phyloP scores from a whole-genome alignment of 64 coral and sea anemone species.

The Pocillopora damicornis region DNA sequence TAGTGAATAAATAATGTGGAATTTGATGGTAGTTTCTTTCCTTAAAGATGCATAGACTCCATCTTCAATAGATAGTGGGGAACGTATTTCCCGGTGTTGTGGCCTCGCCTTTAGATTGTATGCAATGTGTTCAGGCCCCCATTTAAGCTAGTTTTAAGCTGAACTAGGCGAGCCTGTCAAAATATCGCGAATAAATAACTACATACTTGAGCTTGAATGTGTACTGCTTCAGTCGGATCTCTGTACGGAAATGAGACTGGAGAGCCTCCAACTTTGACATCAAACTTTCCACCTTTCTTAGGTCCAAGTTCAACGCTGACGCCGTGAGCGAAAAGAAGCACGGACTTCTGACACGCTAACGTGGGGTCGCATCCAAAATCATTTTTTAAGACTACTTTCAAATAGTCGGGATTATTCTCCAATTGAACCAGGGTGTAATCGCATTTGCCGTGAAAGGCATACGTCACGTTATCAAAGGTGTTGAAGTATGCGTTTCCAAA shows the following conservation, averaged over 20 bases:
- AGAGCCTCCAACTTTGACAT: neutral
- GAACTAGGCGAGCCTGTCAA: too few relatives aligned
- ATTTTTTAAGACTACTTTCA: neutral
- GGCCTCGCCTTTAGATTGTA: too few relatives aligned
- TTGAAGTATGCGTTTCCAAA: slow-evolving; percentile 13
- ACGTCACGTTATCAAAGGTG: slow-evolving; percentile 26
- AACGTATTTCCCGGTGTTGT: too few relatives aligned
- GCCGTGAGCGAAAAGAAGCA: neutral
- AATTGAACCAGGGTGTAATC: neutral
- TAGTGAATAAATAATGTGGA: too few relatives aligned
- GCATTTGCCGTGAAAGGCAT: slow-evolving; percentile 16
- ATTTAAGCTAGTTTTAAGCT: too few relatives aligned
- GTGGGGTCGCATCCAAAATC: neutral
- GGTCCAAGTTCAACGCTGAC: neutral
- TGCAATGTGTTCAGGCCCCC: too few relatives aligned
- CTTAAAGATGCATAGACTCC: too few relatives aligned
- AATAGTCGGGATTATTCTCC: neutral
- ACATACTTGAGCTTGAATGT: neutral
- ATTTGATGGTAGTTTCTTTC: too few relatives aligned
- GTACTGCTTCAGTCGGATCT: neutral
- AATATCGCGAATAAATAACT: too few relatives aligned
- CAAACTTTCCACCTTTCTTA: neutral
- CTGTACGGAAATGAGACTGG: neutral
- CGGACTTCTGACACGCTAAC: neutral
- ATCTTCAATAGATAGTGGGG: too few relatives aligned